Evolutionary conservation across 2,113 vertebrate genomes (phyloP).

Genomic region (Fregetta grallaria): DNA sequence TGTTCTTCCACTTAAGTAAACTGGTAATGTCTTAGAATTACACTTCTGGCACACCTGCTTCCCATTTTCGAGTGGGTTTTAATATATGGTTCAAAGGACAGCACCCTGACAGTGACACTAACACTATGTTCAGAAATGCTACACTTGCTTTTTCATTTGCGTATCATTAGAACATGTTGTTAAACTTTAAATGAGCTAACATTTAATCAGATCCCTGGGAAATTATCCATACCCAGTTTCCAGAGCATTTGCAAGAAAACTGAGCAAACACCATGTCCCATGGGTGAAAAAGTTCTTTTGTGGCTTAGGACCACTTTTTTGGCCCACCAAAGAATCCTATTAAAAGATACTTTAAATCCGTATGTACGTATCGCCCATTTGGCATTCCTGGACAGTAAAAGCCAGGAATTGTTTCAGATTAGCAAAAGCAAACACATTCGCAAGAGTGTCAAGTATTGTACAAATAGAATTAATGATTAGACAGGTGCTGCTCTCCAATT

Average conservation of each 20-base stretch:
- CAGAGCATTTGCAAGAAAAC: not conserved
- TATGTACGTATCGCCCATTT: not conserved
- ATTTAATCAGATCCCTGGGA: not conserved
- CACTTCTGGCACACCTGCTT: not conserved
- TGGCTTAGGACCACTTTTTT: not conserved
- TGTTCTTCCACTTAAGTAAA: not conserved
- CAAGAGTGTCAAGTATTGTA: not conserved
- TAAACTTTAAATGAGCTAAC: not conserved
- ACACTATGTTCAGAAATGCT: not conserved
- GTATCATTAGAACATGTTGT: not conserved
- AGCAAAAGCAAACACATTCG: not conserved
- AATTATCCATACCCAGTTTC: not conserved
- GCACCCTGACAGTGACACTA: not conserved
- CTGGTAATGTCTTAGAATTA: not conserved
- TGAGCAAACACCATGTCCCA: rapidly evolving
- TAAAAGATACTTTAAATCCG: not conserved
- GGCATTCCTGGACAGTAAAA: not conserved
- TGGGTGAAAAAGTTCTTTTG: not conserved
- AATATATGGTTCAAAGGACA: not conserved
- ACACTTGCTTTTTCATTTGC: not conserved
- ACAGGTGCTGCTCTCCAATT: not conserved
- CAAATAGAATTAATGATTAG: not conserved
- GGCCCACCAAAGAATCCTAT: not conserved
- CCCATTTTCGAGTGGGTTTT: not conserved
- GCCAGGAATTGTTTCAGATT: not conserved